Evolutionary conservation across 2,113 vertebrate species (phyloP).

Genomic region (Tamias sibiricus): DNA sequence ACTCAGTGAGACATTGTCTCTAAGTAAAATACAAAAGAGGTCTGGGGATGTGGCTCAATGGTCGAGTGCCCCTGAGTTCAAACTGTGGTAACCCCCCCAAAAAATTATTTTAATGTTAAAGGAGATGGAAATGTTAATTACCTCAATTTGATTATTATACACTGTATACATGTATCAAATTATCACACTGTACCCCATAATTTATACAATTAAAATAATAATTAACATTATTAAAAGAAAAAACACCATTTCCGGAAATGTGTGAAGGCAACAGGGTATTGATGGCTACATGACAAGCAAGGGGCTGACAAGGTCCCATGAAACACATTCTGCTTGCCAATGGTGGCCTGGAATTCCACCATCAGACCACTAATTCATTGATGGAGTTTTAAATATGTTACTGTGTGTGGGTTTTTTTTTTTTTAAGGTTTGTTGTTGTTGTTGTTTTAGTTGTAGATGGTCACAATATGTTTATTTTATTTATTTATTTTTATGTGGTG

Average conservation of each 20-base stretch:
- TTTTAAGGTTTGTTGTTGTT: neutral
- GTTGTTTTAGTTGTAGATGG: too few species aligned
- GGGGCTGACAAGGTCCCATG: neutral
- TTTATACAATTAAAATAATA: neutral
- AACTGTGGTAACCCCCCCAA: too few species aligned
- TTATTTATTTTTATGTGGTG: too few species aligned
- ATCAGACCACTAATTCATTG: neutral
- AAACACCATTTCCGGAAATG: neutral
- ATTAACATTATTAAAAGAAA: neutral
- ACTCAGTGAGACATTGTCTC: too few species aligned
- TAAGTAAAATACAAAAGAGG: too few species aligned
- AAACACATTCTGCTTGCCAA: fast-evolving
- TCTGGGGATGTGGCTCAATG: too few species aligned
- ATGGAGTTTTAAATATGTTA: neutral
- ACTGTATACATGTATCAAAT: neutral
- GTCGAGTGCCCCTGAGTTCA: too few species aligned
- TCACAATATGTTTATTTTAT: too few species aligned
- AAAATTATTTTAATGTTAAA: neutral
- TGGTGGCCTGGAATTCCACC: neutral
- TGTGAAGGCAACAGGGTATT: neutral
- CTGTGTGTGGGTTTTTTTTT: neutral
- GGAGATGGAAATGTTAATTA: neutral
- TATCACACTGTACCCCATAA: neutral
- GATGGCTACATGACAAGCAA: neutral
- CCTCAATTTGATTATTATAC: neutral